Conservation (phyloP, 1,140 invertebrate genomes). For the Microvelia longipes region DNA sequence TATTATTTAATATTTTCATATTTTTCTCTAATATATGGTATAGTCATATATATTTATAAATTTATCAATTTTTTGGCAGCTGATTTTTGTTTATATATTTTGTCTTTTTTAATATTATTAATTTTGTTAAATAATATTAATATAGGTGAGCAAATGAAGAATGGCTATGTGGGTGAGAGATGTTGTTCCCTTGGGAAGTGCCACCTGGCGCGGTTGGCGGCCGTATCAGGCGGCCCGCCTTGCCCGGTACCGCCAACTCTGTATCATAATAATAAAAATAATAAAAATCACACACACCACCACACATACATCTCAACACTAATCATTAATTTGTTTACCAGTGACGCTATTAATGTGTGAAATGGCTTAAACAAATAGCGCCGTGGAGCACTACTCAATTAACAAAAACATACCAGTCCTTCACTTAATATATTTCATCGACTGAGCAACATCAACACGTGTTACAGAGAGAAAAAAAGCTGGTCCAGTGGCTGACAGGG, state of each 20-base stretch:
- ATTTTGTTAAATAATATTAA: neutral
- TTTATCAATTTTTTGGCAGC: constrained; percentile 15
- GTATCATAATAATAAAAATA: neutral
- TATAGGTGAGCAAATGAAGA: constrained; percentile 7
- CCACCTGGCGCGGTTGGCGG: constrained; percentile 21
- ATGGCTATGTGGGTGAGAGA: constrained; percentile 14
- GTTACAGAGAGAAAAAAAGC: too few species aligned
- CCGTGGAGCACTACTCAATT: too few species aligned
- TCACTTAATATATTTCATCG: too few species aligned
- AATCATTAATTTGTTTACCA: too few species aligned
- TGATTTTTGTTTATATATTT: constrained; percentile 1
- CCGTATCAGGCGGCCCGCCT: constrained; percentile 13
- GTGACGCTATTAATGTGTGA: too few species aligned
- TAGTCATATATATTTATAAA: too few species aligned
- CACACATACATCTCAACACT: neutral
- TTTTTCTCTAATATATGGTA: constrained; percentile 3
- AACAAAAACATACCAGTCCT: too few species aligned
- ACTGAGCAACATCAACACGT: too few species aligned
- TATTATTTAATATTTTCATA: neutral
- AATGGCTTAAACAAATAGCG: too few species aligned
- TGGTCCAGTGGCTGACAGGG: too few species aligned
- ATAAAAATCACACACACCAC: neutral
- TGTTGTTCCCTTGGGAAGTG: constrained; percentile 22
- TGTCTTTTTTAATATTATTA: neutral
- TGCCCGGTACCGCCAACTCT: constrained; percentile 13